A percentile compares a stretch with the other conserved stretches of the same genome.
Evolutionary conservation across 2,888 invertebrate species (phyloP).

Genomic region (Drosophila lacicola): DNA sequence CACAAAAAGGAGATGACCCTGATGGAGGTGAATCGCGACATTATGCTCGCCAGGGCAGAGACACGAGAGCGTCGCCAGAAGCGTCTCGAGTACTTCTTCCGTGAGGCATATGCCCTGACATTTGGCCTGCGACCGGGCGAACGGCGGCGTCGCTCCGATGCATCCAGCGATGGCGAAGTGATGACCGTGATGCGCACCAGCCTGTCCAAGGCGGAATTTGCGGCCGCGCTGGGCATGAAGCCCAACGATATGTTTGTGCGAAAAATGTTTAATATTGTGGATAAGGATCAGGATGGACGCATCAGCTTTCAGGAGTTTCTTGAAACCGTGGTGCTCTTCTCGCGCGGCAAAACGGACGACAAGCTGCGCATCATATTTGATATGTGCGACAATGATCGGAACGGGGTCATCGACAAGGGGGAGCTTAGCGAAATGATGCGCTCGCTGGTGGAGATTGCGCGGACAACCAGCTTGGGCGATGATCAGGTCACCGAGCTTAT

Average conservation of each 20-base stretch:
- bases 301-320: slow-evolving; percentile 98
- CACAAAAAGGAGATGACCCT: slow-evolving; percentile 93
- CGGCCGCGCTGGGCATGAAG: slow-evolving; percentile 97
- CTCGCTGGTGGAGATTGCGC: slow-evolving; percentile 96
- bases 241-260: slow-evolving; percentile 97
- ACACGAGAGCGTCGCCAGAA: slow-evolving; percentile 97
- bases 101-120: slow-evolving; percentile 97
- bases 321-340: slow-evolving; percentile 96
- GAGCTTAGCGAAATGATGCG: slow-evolving; percentile 97
- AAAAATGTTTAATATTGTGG: slow-evolving; percentile 99
- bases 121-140: slow-evolving; percentile 95
- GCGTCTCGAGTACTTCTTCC: slow-evolving; percentile 96
- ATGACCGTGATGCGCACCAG: slow-evolving; percentile 97
- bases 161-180: slow-evolving; percentile 91
- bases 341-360: slow-evolving; percentile 96
- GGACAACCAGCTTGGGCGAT: slow-evolving; percentile 95
- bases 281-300: slow-evolving; percentile 96
- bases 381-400: slow-evolving; percentile 98
- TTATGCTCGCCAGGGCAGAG: slow-evolving; percentile 95
- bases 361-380: slow-evolving; percentile 97
- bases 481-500: slow-evolving; percentile 96
- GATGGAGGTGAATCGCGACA: slow-evolving; percentile 90
- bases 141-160: slow-evolving; percentile 90
- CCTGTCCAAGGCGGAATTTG: slow-evolving; percentile 95
- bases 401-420: slow-evolving; percentile 96